These are phyloP conservation scores for Ophion costatus DNA, from an alignment of 2,888 invertebrate genomes.

Conservation along the genomic window DNA sequence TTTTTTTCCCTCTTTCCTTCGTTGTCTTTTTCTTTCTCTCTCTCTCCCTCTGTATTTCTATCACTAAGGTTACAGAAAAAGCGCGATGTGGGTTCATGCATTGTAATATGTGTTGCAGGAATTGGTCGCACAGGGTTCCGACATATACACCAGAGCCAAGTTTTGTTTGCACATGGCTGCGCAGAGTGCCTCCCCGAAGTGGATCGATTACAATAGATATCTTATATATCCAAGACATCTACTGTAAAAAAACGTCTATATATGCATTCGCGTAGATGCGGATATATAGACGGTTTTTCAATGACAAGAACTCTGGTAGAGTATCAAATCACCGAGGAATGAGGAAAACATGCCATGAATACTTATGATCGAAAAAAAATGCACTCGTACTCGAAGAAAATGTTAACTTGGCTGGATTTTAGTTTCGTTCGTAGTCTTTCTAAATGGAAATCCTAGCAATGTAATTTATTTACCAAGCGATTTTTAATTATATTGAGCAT, in stretches of 20 bases:
- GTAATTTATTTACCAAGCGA: not conserved
- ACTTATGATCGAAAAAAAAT: constrained; percentile 15
- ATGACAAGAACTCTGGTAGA: constrained; percentile 8
- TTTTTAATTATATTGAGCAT: not conserved
- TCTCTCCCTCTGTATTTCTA: constrained; percentile 33
- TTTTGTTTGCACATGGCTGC: constrained; percentile 54
- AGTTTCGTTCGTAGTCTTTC: not conserved
- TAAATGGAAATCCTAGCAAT: not conserved
- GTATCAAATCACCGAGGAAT: constrained; percentile 54
- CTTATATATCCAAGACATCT: constrained; percentile 19
- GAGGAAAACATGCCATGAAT: constrained; percentile 23
- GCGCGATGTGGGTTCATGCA: constrained; percentile 65
- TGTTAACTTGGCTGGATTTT: not conserved
- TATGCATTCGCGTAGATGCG: constrained; percentile 10
- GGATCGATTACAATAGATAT: constrained; percentile 60
- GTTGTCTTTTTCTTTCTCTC: constrained; percentile 36
- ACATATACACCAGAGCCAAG: constrained; percentile 56
- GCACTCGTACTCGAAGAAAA: not conserved
- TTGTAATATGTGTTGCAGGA: constrained; percentile 70
- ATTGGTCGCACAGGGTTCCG: constrained; percentile 56
- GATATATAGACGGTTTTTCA: constrained; percentile 29
- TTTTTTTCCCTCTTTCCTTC: constrained; percentile 36
- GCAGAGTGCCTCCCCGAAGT: constrained; percentile 52
- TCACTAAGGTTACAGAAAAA: constrained; percentile 29
- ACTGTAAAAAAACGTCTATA: not conserved